A percentile compares a stretch with the other conserved stretches of the same genome.
These are phyloP conservation scores for Pelochelys cantorii DNA, from an alignment of 2,797 vertebrate genomes.

Conservation along the genomic window DNA sequence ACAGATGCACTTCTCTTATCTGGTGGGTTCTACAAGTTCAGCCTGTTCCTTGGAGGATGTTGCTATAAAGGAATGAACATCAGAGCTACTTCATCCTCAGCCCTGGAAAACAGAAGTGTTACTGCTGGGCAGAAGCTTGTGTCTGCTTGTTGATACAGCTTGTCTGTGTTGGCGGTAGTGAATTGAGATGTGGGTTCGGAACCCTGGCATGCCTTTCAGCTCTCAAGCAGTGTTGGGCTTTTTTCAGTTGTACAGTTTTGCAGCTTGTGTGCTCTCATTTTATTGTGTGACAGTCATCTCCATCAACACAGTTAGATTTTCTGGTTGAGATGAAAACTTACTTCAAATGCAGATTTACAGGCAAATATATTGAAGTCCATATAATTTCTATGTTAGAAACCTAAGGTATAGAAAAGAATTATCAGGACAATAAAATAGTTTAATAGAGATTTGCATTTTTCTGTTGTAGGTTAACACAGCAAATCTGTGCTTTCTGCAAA, in stretches of 20 bases:
- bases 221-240: neutral
- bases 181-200: neutral
- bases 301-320: neutral
- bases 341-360: neutral
- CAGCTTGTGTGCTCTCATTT: neutral
- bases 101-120: neutral
- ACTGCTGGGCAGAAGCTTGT: neutral
- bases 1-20: neutral
- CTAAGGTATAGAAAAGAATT: neutral
- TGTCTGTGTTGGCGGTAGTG: neutral
- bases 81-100: neutral
- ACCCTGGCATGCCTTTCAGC: neutral
- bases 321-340: neutral
- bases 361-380: neutral
- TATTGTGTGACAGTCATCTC: neutral
- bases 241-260: neutral
- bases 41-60: accelerated
- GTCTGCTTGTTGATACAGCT: neutral
- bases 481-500: neutral
- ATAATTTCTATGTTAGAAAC: neutral
- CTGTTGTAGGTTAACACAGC: neutral
- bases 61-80: neutral
- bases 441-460: neutral
- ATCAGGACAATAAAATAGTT: neutral
- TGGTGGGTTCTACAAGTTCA: neutral